Conservation (phyloP, 2,888 invertebrate genomes). For the Lepeophtheirus nordmannii region DNA sequence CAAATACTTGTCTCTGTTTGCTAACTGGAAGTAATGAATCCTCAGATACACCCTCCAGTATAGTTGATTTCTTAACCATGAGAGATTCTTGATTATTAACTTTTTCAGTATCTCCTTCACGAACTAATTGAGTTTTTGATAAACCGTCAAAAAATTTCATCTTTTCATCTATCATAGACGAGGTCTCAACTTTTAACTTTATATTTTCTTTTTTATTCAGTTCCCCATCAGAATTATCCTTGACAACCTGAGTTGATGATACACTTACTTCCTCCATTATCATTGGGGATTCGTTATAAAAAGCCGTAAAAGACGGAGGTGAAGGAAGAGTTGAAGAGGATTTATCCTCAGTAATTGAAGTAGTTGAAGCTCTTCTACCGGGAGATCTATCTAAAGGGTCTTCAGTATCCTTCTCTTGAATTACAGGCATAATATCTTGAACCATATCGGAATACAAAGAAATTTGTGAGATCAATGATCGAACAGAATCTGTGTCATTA, state of each 20-base stretch:
- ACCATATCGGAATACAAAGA: constrained; percentile 1
- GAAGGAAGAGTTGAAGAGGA: not conserved
- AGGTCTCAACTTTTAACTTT: not conserved
- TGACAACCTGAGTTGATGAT: not conserved
- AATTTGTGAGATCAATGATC: not conserved
- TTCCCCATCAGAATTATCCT: not conserved
- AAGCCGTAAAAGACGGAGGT: not conserved
- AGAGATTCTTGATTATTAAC: not conserved
- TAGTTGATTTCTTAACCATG: too few relatives aligned
- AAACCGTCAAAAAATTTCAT: not conserved
- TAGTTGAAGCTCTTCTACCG: too few relatives aligned
- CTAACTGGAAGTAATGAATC: constrained; percentile 19
- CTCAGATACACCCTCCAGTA: constrained; percentile 9
- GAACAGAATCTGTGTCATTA: constrained; percentile 4
- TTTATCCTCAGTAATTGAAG: not conserved
- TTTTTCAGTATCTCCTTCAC: constrained; percentile 5
- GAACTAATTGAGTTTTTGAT: not conserved
- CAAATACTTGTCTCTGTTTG: constrained; percentile 16
- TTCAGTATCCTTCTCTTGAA: not conserved
- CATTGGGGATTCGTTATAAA: not conserved
- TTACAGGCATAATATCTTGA: not conserved
- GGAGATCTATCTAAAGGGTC: not conserved
- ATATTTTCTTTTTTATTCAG: not conserved
- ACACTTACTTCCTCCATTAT: not conserved
- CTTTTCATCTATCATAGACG: not conserved